These are phyloP conservation scores for Troides aeacus DNA, from an alignment of 2,888 invertebrate species.

Conservation along the genomic window DNA sequence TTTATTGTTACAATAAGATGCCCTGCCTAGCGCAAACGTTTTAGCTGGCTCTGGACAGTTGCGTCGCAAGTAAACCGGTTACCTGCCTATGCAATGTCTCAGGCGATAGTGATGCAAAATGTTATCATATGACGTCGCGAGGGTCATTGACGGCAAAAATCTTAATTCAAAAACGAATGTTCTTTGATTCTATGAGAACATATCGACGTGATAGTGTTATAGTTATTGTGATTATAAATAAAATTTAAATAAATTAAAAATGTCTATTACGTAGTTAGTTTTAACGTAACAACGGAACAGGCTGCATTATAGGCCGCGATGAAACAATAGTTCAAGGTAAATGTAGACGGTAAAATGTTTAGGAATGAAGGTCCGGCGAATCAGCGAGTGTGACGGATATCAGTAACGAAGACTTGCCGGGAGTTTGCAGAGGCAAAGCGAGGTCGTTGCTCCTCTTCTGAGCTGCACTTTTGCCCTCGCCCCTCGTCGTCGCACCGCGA, in stretches of 20 bases:
- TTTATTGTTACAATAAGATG: conserved; percentile 27
- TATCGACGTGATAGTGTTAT: neutral
- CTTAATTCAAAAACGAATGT: neutral
- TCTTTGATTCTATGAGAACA: neutral
- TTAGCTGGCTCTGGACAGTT: conserved; percentile 21
- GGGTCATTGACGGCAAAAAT: conserved; percentile 8
- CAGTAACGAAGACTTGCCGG: conserved; percentile 51
- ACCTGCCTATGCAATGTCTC: conserved; percentile 25
- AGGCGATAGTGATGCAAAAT: conserved; percentile 23
- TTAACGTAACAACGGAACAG: neutral
- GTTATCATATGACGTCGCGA: conserved; percentile 14
- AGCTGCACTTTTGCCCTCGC: conserved; percentile 60
- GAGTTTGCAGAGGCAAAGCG: conserved; percentile 58
- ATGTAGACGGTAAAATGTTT: conserved; percentile 27
- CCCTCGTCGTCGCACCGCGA: conserved; percentile 41
- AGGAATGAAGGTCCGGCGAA: conserved; percentile 37
- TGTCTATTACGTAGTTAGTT: neutral
- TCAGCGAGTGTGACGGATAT: conserved; percentile 57
- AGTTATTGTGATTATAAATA: neutral
- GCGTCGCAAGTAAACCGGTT: conserved; percentile 25
- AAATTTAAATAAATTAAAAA: neutral
- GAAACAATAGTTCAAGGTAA: conserved; percentile 30
- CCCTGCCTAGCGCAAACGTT: conserved; percentile 23
- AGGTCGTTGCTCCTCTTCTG: conserved; percentile 63
- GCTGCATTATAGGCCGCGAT: conserved; percentile 13